Percentiles rank a stretch among this genome's conserved stretches.
These are phyloP conservation scores for Lordiphosa clarofinis DNA, from an alignment of 1,140 invertebrate species.

Conservation along the genomic window DNA sequence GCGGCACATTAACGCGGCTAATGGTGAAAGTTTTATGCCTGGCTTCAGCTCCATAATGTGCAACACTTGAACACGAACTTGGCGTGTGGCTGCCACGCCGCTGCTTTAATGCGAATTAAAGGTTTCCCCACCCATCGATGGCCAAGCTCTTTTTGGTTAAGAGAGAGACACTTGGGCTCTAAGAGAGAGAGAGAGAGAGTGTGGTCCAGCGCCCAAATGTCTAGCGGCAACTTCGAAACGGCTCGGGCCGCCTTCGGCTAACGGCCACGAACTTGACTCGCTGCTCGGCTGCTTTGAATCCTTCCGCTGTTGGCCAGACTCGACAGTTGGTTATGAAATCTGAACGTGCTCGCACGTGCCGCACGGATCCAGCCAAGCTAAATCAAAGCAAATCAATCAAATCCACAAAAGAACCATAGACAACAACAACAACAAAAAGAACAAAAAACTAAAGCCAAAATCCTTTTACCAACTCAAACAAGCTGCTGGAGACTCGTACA, in stretches of 20 bases:
- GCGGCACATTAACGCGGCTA: conserved; percentile 68
- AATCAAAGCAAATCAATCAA: conserved; percentile 41
- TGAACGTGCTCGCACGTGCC: conserved; percentile 75
- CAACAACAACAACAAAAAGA: conserved; percentile 22
- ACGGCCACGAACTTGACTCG: conserved; percentile 11
- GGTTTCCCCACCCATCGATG: too few relatives aligned
- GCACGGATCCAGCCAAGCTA: conserved; percentile 60
- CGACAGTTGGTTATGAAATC: conserved; percentile 77
- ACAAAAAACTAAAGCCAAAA: conserved; percentile 4
- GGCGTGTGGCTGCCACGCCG: conserved; percentile 21
- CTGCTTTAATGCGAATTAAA: conserved; percentile 24
- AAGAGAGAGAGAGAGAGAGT: too few relatives aligned
- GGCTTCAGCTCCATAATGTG: conserved; percentile 64
- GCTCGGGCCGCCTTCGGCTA: conserved; percentile 2
- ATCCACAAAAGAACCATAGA: conserved; percentile 4
- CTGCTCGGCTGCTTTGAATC: conserved; percentile 15
- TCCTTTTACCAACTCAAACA: conserved; percentile 39
- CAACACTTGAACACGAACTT: conserved; percentile 54
- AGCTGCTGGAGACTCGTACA: conserved; percentile 16
- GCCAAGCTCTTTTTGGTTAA: too few relatives aligned
- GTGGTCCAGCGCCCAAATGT: conserved; percentile 1
- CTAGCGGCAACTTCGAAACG: not conserved
- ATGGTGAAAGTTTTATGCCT: conserved; percentile 72
- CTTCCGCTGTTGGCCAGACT: conserved; percentile 32
- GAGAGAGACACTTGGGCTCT: too few relatives aligned